These are phyloP conservation scores for Chrysina gloriosa DNA, from an alignment of 2,888 invertebrate genomes.

Conservation along the genomic window DNA sequence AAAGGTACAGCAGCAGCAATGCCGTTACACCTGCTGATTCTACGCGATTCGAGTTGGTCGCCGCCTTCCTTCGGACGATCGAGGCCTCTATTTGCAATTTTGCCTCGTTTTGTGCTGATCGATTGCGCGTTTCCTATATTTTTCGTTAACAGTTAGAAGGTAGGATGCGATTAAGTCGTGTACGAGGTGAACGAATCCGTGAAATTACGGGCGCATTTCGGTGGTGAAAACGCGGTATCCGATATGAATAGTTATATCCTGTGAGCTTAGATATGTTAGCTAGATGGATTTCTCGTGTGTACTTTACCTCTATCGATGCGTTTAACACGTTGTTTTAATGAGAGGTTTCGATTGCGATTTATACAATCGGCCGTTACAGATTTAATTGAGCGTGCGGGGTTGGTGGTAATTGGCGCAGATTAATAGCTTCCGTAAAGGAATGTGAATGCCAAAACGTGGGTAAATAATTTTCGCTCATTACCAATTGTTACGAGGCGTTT, in stretches of 20 bases:
- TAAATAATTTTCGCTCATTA: too few species aligned
- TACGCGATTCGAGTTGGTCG: not conserved
- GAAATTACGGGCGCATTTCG: not conserved
- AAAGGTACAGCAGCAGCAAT: not conserved
- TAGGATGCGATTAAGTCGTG: not conserved
- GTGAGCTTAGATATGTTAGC: not conserved
- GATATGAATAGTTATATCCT: not conserved
- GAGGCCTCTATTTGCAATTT: not conserved
- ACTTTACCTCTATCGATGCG: not conserved
- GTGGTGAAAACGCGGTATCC: not conserved
- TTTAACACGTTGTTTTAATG: not conserved
- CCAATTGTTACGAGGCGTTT: too few species aligned
- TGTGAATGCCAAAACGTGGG: too few species aligned
- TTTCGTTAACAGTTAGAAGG: not conserved
- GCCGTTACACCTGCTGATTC: constrained; percentile 2
- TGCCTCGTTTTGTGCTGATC: not conserved
- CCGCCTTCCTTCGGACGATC: not conserved
- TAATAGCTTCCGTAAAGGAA: too few species aligned
- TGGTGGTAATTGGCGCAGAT: too few species aligned
- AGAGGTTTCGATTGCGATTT: not conserved
- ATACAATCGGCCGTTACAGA: not conserved
- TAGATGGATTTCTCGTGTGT: not conserved
- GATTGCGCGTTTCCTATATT: not conserved
- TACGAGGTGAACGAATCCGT: not conserved
- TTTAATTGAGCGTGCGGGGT: not conserved